Evolutionary conservation across 2,113 vertebrate species (phyloP), one percentile per base, ranked within the genome.

Genomic region (Cygnus buccinator): DNA sequence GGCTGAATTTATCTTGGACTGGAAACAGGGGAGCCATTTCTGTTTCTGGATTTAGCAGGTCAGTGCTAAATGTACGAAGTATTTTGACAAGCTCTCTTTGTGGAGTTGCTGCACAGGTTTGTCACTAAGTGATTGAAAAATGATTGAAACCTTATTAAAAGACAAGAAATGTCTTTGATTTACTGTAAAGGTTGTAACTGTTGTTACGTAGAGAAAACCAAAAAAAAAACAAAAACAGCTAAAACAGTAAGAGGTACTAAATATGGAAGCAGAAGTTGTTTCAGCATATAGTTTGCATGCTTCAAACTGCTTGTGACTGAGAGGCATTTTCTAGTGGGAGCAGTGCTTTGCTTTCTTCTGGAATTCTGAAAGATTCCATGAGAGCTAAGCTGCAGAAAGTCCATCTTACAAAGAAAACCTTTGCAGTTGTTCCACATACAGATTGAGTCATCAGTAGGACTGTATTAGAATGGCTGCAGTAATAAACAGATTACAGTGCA

Each of bases 1-100:
- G 99, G 98, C 98, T 99, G 97, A 99, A 99, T 98, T 98, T 99
- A 94, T 99, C 99, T 97, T 99, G 99, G 99, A 99, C 99, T 39
- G 99, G 99, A 94, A 99, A 99, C 97, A 98, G 99, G 22, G 99
- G 99, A 92, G 98, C 98, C 82, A 98, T 99, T 97, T 99, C 99
- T 91, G 97, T 98, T 94, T 97, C 97, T 61, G 99, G 99, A 92
- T 99, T 99, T 98, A 99, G 98, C 99, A 99, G 99, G 99, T 99
- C 94, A 98, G 98, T 96, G 78, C 59, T 95, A 85, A 96, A 72
- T 3, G 48, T 59, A 22, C 20, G 76, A 74, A 52, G 22, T 59
- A 70, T 76, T 96, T 70, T 80, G 62, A 48, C 59, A 93, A 83
- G 48, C 76, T 80, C 8, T 83, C 14, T 71, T 95, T 92, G 79